Conservation (phyloP, 2,888 invertebrate species). For the Lithophane leautieri region DNA sequence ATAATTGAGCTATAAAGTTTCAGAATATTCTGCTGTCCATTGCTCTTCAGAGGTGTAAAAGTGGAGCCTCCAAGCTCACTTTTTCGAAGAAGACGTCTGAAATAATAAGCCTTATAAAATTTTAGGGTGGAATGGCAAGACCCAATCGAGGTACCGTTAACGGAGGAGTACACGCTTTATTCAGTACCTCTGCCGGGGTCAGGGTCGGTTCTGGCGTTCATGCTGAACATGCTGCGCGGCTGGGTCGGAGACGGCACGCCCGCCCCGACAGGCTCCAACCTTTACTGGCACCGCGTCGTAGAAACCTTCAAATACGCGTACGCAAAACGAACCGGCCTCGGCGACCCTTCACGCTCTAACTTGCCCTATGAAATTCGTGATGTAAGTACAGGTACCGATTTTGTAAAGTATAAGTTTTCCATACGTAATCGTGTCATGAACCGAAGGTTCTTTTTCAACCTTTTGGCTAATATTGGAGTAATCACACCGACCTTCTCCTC, state of each 20-base stretch:
- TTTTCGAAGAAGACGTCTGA: neutral
- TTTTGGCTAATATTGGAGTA: neutral
- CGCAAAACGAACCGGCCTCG: conserved; percentile 95
- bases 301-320: conserved; percentile 98
- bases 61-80: too few relatives aligned
- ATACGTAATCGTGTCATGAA: neutral
- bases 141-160: conserved; percentile 90
- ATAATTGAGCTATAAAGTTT: neutral
- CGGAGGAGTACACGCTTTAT: conserved; percentile 92
- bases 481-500: neutral
- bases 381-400: conserved; percentile 65
- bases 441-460: neutral
- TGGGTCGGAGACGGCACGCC: conserved; percentile 85
- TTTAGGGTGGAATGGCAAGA: conserved; percentile 92
- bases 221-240: conserved; percentile 94
- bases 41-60: neutral
- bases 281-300: conserved; percentile 94
- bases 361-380: conserved; percentile 76
- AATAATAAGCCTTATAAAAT: conserved; percentile 11
- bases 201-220: conserved; percentile 95
- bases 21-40: neutral
- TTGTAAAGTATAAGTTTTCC: neutral
- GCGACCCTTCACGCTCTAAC: conserved; percentile 91
- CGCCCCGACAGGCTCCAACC: conserved; percentile 77
- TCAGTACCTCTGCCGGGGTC: conserved; percentile 96